These are phyloP conservation scores for Apodemia zela DNA, from an alignment of 2,888 invertebrate genomes.

Conservation along the genomic window DNA sequence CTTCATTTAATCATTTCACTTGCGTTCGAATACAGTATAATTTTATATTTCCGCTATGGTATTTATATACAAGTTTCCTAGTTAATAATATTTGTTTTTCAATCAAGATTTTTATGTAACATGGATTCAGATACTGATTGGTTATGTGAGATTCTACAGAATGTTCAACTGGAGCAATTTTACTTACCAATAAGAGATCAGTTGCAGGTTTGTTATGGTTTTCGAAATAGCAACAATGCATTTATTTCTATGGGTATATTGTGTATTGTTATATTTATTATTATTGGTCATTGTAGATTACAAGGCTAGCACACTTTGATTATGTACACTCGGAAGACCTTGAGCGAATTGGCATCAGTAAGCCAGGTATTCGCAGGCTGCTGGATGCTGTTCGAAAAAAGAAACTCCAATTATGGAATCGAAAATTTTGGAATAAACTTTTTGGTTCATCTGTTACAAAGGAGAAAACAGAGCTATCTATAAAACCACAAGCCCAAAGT, in stretches of 20 bases:
- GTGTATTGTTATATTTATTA: constrained; percentile 16
- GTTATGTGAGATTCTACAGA: constrained; percentile 91
- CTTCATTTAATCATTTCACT: background rate
- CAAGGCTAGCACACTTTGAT: constrained; percentile 96
- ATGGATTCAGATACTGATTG: constrained; percentile 84
- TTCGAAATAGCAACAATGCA: background rate
- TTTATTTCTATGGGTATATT: background rate
- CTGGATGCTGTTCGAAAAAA: constrained; percentile 95
- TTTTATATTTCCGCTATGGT: constrained; percentile 67
- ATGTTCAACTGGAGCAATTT: constrained; percentile 96
- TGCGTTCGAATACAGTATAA: background rate
- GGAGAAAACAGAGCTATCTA: constrained; percentile 73
- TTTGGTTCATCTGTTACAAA: constrained; percentile 76
- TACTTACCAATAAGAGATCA: constrained; percentile 94
- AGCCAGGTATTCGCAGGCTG: constrained; percentile 93
- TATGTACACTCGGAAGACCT: constrained; percentile 97
- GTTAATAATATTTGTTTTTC: constrained; percentile 22
- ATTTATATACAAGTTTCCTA: constrained; percentile 41
- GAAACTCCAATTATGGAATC: constrained; percentile 89
- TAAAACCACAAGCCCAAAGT: constrained; percentile 50
- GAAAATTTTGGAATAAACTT: constrained; percentile 90
- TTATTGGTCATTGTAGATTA: constrained; percentile 81
- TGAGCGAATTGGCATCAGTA: constrained; percentile 96
- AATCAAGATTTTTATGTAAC: background rate
- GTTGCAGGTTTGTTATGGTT: constrained; percentile 83